Percentiles rank a stretch among this genome's conserved stretches.
phyloP scores from a whole-genome alignment of 1,140 invertebrate genomes.

The Cecropterus lyciades region DNA sequence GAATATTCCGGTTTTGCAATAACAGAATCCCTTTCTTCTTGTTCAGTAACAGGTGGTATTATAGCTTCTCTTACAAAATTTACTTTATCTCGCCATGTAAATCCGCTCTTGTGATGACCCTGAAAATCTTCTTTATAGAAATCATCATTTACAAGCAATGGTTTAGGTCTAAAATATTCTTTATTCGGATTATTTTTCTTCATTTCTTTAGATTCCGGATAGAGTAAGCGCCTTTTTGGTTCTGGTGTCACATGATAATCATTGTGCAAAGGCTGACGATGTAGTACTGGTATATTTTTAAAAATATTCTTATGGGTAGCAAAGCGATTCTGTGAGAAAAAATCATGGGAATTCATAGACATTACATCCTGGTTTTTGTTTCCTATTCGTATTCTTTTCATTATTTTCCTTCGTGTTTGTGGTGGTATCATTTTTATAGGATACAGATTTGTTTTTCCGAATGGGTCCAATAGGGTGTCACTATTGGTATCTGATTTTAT shows the following conservation, averaged over 20 bases:
- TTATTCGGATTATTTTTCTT: constrained; percentile 29
- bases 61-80: constrained; percentile 43
- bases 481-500: constrained; percentile 17
- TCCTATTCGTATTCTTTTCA: constrained; percentile 45
- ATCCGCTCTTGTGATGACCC: constrained; percentile 33
- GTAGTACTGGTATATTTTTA: constrained; percentile 6
- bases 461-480: constrained; percentile 37
- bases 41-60: neutral
- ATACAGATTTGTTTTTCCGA: constrained; percentile 50
- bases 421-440: constrained; percentile 39
- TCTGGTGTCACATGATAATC: constrained; percentile 28
- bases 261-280: constrained; percentile 9
- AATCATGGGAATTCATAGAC: constrained; percentile 53
- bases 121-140: constrained; percentile 47
- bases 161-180: constrained; percentile 42
- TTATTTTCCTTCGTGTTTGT: constrained; percentile 41
- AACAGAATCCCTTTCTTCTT: neutral
- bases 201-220: constrained; percentile 46
- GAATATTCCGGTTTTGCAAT: constrained; percentile 40
- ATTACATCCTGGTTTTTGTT: constrained; percentile 45
- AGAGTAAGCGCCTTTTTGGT: constrained; percentile 41
- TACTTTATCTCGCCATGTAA: constrained; percentile 45
- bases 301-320: constrained; percentile 15
- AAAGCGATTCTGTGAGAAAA: constrained; percentile 46
- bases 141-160: constrained; percentile 39